A percentile compares a stretch with the other conserved stretches of the same genome.
phyloP scores from a whole-genome alignment of 2,113 vertebrate genomes.

The Pseudonaja textilis region DNA sequence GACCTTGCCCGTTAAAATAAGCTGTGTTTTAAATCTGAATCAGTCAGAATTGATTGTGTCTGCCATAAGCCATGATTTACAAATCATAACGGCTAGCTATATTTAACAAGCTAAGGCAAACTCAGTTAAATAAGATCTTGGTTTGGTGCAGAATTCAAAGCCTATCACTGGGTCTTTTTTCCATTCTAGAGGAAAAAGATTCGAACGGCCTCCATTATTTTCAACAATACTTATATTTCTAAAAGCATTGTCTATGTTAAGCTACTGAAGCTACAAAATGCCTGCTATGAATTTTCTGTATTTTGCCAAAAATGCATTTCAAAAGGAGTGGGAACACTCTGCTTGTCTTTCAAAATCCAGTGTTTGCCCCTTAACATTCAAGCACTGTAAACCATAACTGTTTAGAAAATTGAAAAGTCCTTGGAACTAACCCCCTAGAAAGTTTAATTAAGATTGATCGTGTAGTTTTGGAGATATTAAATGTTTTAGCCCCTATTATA shows the following conservation, averaged over 20 bases:
- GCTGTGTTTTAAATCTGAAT: neutral
- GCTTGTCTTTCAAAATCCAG: conserved; percentile 12
- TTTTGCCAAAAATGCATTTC: neutral
- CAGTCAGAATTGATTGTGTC: neutral
- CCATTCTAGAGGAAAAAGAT: neutral
- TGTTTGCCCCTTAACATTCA: conserved; percentile 27
- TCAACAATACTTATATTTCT: neutral
- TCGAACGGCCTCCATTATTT: neutral
- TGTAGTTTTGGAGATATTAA: conserved; percentile 35
- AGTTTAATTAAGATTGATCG: conserved; percentile 40
- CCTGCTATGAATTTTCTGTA: neutral
- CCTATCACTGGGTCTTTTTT: neutral
- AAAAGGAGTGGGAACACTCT: neutral
- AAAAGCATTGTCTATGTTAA: neutral
- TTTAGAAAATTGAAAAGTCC: conserved; percentile 43
- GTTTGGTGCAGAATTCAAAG: neutral
- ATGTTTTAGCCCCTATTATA: conserved; percentile 39
- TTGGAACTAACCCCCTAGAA: conserved; percentile 41
- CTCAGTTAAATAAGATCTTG: neutral
- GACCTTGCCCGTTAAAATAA: neutral
- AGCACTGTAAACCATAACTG: conserved; percentile 28
- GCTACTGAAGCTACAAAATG: neutral
- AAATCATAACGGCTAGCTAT: neutral
- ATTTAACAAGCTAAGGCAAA: neutral
- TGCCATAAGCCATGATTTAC: neutral